phyloP scores from a whole-genome alignment of 1,140 invertebrate species.

The Drosophila willistoni region DNA sequence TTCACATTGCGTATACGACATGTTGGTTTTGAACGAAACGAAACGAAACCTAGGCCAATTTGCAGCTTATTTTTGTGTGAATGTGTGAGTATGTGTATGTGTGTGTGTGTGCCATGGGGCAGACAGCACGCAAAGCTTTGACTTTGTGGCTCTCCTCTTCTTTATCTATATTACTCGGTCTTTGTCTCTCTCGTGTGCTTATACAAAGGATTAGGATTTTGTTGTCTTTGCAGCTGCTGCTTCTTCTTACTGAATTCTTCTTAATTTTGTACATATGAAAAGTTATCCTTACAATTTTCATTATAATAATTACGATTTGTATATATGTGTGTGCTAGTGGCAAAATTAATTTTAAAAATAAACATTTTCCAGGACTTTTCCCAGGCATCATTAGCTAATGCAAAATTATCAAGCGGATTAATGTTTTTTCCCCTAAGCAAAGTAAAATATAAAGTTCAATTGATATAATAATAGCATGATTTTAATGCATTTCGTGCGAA shows the following conservation, averaged over 20 bases:
- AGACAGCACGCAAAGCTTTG: constrained; percentile 68
- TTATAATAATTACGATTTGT: not conserved
- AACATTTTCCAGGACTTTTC: not conserved
- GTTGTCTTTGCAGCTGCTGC: not conserved
- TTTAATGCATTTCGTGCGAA: no score
- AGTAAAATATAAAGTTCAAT: no score
- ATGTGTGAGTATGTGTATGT: not conserved
- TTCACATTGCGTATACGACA: constrained; percentile 68
- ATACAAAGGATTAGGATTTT: constrained; percentile 12
- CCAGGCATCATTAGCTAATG: no score
- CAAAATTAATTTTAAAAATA: not conserved
- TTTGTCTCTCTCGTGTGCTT: constrained; percentile 26
- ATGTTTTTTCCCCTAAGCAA: no score
- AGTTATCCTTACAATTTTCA: not conserved
- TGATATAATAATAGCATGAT: no score
- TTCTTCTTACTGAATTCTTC: not conserved
- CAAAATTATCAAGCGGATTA: no score
- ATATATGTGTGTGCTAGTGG: not conserved
- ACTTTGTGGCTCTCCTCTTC: constrained; percentile 47
- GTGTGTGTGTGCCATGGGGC: constrained; percentile 16
- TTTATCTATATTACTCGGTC: not conserved
- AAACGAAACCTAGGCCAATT: constrained; percentile 57
- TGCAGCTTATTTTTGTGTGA: constrained; percentile 58
- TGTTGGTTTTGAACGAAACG: constrained; percentile 40
- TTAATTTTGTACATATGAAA: not conserved